Percentiles rank a stretch among this genome's conserved stretches.
Conservation (phyloP, 2,888 invertebrate genomes). For the Clepsis dumicolana region DNA sequence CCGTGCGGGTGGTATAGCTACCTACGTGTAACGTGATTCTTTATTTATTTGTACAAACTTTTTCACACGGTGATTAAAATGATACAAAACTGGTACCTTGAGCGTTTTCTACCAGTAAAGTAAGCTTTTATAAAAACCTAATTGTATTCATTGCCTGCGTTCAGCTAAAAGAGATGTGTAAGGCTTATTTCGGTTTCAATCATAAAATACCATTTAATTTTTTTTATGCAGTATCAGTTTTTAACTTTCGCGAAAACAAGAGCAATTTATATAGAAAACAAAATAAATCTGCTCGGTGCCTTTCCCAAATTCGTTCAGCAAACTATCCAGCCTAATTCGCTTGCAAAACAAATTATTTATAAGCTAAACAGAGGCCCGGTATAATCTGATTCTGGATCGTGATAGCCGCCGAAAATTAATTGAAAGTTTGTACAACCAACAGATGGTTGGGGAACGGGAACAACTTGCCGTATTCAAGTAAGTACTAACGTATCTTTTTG, state of each 20-base stretch:
- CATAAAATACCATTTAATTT: no score
- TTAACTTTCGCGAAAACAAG: no score
- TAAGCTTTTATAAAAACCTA: no score
- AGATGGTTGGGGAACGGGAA: conserved; percentile 20
- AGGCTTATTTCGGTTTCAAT: no score
- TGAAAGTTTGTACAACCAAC: conserved; percentile 31
- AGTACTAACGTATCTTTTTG: conserved; percentile 18
- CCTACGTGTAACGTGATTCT: not conserved
- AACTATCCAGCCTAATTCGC: conserved; percentile 12
- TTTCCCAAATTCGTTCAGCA: not conserved
- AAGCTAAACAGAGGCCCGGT: conserved; percentile 20
- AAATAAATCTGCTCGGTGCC: not conserved
- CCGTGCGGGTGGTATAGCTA: not conserved
- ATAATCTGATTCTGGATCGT: conserved; percentile 27
- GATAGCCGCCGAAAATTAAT: conserved; percentile 32
- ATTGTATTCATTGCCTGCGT: no score
- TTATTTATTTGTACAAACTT: not conserved
- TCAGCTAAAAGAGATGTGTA: no score
- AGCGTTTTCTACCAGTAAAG: no score
- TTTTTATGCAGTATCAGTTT: no score
- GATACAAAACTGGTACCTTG: no score
- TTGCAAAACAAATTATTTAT: conserved; percentile 22
- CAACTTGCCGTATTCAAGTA: no score
- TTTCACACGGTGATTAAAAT: no score
- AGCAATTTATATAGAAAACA: no score